phyloP scores from a whole-genome alignment of 2,888 invertebrate genomes.

The Hemicrepidius hirtus region DNA sequence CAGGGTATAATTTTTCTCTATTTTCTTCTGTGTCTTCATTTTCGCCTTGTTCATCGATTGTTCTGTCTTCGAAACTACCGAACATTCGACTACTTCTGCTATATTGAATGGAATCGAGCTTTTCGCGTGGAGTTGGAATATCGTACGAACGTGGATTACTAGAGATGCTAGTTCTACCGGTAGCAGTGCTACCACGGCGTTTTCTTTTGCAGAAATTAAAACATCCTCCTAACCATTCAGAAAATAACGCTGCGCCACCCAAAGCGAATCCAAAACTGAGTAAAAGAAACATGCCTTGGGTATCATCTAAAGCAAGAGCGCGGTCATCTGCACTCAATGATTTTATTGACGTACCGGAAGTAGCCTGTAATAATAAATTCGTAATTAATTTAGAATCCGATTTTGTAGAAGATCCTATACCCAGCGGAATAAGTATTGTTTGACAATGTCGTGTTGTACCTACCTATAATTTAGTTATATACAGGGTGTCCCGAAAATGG shows the following conservation, averaged over 20 bases:
- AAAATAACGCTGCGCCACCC: conserved; percentile 77
- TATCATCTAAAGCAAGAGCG: conserved; percentile 85
- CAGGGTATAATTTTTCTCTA: conserved; percentile 9
- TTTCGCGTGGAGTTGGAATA: conserved; percentile 63
- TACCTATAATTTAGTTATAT: too few species aligned
- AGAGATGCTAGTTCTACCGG: conserved; percentile 56
- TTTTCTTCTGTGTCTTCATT: conserved; percentile 14
- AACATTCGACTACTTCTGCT: conserved; percentile 35
- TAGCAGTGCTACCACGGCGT: conserved; percentile 54
- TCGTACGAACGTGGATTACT: conserved; percentile 67
- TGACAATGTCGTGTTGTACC: too few species aligned
- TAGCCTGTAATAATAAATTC: conserved; percentile 71
- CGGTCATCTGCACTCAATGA: conserved; percentile 78
- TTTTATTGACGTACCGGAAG: conserved; percentile 71
- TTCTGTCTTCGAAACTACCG: conserved; percentile 26
- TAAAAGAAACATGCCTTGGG: conserved; percentile 88
- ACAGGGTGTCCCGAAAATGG: too few species aligned
- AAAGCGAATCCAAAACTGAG: conserved; percentile 81
- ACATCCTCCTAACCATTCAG: conserved; percentile 84
- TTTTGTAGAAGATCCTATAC: too few species aligned
- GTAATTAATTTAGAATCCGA: neutral
- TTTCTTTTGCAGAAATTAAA: conserved; percentile 75
- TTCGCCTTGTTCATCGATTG: conserved; percentile 33
- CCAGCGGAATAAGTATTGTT: too few species aligned
- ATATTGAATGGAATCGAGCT: conserved; percentile 56